Conservation (phyloP, 1,140 invertebrate genomes). For the Plectrocnemia conspersa region DNA sequence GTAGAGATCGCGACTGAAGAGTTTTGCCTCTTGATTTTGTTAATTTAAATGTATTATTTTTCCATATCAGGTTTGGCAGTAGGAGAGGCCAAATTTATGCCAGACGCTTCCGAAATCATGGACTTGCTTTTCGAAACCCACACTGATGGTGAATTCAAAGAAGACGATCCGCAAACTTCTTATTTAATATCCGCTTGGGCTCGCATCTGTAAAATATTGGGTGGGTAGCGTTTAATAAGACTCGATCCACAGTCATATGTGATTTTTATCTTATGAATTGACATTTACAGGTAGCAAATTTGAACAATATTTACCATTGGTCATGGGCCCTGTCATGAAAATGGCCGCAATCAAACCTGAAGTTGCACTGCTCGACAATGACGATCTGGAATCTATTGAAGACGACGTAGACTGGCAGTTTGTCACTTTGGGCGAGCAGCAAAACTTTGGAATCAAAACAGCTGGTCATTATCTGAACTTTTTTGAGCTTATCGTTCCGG, state of each 20-base stretch:
- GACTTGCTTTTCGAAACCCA: slow-evolving; percentile 90
- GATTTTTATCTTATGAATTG: slow-evolving; percentile 16
- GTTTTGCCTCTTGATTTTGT: slow-evolving; percentile 13
- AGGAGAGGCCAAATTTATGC: slow-evolving; percentile 90
- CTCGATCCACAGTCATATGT: not conserved
- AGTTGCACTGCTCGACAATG: slow-evolving; percentile 92
- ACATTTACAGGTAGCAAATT: slow-evolving; percentile 73
- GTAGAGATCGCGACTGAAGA: slow-evolving; percentile 15
- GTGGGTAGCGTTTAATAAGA: slow-evolving; percentile 43
- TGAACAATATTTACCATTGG: slow-evolving; percentile 92
- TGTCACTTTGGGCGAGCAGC: slow-evolving; percentile 92
- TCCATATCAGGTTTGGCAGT: slow-evolving; percentile 71
- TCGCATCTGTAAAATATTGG: slow-evolving; percentile 95
- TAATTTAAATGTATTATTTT: not conserved
- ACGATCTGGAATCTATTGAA: slow-evolving; percentile 81
- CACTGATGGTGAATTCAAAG: slow-evolving; percentile 74
- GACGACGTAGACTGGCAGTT: slow-evolving; percentile 97
- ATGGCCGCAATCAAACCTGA: slow-evolving; percentile 96
- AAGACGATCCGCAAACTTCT: slow-evolving; percentile 96
- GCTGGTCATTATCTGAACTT: slow-evolving; percentile 53
- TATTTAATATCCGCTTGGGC: slow-evolving; percentile 99
- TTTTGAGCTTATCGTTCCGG: not conserved
- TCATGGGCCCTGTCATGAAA: slow-evolving; percentile 95
- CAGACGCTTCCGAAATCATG: slow-evolving; percentile 96
- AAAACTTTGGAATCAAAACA: slow-evolving; percentile 88